These are phyloP conservation scores for Bombylius discolor DNA, from an alignment of 2,888 invertebrate species.

Conservation along the genomic window DNA sequence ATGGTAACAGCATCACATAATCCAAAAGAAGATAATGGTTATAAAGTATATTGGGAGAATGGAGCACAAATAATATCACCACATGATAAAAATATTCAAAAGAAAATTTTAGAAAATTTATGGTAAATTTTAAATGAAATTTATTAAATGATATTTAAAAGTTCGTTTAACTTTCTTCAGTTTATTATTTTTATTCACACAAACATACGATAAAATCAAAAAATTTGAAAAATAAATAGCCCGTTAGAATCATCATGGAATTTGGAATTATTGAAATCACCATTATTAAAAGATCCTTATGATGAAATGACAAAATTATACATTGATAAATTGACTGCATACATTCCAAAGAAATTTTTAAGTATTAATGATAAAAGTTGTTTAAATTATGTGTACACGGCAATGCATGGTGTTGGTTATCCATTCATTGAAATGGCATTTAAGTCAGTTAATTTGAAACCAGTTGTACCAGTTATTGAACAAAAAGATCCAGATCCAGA, in stretches of 20 bases:
- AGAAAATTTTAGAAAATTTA: slow-evolving; percentile 60
- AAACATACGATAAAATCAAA: too few species aligned
- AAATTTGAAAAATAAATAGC: slow-evolving; percentile 20
- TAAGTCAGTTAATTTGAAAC: slow-evolving; percentile 54
- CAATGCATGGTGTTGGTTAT: slow-evolving; percentile 97
- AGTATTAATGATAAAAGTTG: slow-evolving; percentile 41
- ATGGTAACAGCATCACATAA: slow-evolving; percentile 96
- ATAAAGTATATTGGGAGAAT: slow-evolving; percentile 94
- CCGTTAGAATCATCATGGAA: slow-evolving; percentile 75
- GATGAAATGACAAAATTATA: slow-evolving; percentile 55
- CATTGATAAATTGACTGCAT: slow-evolving; percentile 44
- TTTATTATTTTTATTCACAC: background rate
- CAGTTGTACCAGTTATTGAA: slow-evolving; percentile 35
- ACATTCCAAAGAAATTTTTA: slow-evolving; percentile 41
- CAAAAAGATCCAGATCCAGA: slow-evolving; percentile 89
- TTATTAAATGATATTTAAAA: too few species aligned
- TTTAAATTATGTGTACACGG: slow-evolving; percentile 73
- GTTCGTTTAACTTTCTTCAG: too few species aligned
- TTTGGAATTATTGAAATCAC: slow-evolving; percentile 42
- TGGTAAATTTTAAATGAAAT: slow-evolving; percentile 30
- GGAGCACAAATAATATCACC: slow-evolving; percentile 92
- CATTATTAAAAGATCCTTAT: slow-evolving; percentile 55
- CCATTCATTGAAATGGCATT: slow-evolving; percentile 64
- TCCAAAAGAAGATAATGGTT: slow-evolving; percentile 91
- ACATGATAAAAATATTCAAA: slow-evolving; percentile 75